phyloP scores from a whole-genome alignment of 2,797 vertebrate genomes.

The Antrozous pallidus region DNA sequence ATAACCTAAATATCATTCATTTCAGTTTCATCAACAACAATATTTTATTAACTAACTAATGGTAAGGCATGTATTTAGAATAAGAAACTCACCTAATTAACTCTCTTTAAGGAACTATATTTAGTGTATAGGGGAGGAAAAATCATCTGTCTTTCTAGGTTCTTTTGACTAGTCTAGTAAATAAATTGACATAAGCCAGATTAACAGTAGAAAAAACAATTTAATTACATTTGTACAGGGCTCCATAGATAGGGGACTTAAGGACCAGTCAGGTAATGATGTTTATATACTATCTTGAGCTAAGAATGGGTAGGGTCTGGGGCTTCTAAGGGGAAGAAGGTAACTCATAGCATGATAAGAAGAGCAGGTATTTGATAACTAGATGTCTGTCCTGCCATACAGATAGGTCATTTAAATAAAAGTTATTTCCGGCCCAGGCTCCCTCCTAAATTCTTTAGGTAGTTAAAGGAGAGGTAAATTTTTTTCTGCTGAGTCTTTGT shows the following conservation, averaged over 20 bases:
- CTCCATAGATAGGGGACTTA: background rate
- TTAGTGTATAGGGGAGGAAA: background rate
- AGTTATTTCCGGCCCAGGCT: background rate
- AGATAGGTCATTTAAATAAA: background rate
- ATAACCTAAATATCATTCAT: slow-evolving; percentile 12
- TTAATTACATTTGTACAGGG: background rate
- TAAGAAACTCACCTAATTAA: slow-evolving; percentile 23
- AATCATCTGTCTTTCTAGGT: background rate
- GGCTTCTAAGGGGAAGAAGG: background rate
- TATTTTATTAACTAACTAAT: slow-evolving; percentile 7
- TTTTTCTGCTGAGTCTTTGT: background rate
- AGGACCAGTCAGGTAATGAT: background rate
- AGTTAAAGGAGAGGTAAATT: background rate
- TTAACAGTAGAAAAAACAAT: background rate
- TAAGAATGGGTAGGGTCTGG: too few species aligned
- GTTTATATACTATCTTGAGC: background rate
- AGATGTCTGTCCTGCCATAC: background rate
- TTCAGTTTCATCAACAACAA: slow-evolving; percentile 2
- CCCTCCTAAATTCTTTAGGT: background rate
- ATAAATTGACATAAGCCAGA: background rate
- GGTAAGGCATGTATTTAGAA: background rate
- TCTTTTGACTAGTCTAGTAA: background rate
- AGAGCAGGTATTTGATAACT: background rate
- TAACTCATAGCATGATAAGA: background rate
- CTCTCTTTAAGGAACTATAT: background rate